These are phyloP conservation scores for Dynastes hyllus DNA, from an alignment of 2,888 invertebrate genomes.

Conservation along the genomic window DNA sequence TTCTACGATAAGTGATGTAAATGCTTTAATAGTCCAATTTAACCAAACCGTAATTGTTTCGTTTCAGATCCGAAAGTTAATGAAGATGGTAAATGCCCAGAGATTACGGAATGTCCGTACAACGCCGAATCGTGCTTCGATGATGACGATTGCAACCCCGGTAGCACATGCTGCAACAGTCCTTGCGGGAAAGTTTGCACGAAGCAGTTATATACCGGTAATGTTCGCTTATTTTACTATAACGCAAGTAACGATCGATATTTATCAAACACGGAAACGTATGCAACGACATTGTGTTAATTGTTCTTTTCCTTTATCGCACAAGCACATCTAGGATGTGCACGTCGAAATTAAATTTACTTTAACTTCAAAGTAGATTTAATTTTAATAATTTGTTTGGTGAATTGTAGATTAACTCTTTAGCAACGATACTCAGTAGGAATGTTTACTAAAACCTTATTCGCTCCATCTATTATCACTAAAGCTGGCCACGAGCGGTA, in stretches of 20 bases:
- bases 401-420: too few species aligned
- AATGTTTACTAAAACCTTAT: too few species aligned
- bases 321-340: too few species aligned
- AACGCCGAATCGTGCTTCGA: conserved; percentile 75
- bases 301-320: too few species aligned
- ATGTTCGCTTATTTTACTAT: conserved; percentile 50
- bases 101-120: conserved; percentile 74
- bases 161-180: conserved; percentile 80
- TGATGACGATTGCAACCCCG: conserved; percentile 77
- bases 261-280: too few species aligned
- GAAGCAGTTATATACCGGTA: conserved; percentile 78
- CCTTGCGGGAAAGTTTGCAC: conserved; percentile 78
- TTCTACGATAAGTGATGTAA: conserved; percentile 31
- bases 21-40: conserved; percentile 14
- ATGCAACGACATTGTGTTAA: too few species aligned
- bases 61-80: conserved; percentile 46
- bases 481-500: too few species aligned
- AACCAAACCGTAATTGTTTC: conserved; percentile 23
- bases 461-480: too few species aligned
- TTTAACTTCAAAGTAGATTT: too few species aligned
- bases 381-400: too few species aligned
- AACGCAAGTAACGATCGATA: not conserved
- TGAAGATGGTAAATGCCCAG: conserved; percentile 66
- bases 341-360: too few species aligned
- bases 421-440: too few species aligned